Conservation (phyloP, 2,888 invertebrate species). For the Aphodius sticticus region DNA sequence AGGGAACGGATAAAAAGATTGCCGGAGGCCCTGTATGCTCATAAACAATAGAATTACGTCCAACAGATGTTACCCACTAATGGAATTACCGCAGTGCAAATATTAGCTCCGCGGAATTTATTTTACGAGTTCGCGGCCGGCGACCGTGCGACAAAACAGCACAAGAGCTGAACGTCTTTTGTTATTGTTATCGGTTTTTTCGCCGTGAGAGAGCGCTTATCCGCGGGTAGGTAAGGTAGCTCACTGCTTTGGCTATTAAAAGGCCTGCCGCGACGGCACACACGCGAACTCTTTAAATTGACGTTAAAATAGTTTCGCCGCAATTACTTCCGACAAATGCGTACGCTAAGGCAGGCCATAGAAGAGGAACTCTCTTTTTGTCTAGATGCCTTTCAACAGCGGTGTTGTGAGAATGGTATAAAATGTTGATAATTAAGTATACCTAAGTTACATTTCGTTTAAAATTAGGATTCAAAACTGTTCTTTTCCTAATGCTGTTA, state of each 20-base stretch:
- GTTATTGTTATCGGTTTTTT: background rate
- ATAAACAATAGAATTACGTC: background rate
- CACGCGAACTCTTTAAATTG: too few relatives aligned
- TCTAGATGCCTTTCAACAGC: too few relatives aligned
- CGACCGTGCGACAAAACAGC: background rate
- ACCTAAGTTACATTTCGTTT: too few relatives aligned
- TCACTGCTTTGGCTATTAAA: background rate
- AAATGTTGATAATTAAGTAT: too few relatives aligned
- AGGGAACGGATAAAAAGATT: background rate
- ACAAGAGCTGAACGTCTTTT: background rate
- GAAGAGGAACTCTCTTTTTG: too few relatives aligned
- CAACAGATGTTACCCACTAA: constrained; percentile 4
- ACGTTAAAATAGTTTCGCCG: too few relatives aligned
- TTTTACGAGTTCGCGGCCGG: background rate
- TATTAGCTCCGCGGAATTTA: background rate
- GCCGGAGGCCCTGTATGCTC: background rate
- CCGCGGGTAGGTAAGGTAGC: background rate
- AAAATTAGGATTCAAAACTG: too few relatives aligned
- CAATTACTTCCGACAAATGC: too few relatives aligned
- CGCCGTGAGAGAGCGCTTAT: background rate
- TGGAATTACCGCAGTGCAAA: background rate
- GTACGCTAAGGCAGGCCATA: too few relatives aligned
- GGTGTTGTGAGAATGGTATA: too few relatives aligned
- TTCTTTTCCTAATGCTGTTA: too few relatives aligned
- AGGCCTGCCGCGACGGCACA: too few relatives aligned